Evolutionary conservation across 2,888 invertebrate species (phyloP), one percentile per base, ranked within the genome.

Genomic region (Tryphoninae sp.): DNA sequence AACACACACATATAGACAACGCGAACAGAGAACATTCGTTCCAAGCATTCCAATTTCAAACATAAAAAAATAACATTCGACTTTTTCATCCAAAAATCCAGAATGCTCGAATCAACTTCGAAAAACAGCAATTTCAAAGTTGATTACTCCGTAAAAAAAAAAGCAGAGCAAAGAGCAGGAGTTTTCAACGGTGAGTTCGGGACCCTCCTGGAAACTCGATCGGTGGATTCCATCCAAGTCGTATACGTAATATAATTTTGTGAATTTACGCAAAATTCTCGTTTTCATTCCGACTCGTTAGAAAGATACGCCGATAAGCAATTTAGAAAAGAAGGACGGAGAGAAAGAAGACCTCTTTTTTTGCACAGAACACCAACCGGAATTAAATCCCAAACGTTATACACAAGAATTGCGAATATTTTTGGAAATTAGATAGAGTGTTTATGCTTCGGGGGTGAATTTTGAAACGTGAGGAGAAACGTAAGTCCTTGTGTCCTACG

Each of bases 391-490:
- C 75, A 26, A 75, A 71, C 71, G 51, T 58, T 61, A 51, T 22
- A 33, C 33, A 33, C 33, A 33, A 33, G 2, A 65, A 76, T 79
- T 69, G 72, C 22, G 68, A 72, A 68, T 71, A 75, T 81, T 33
- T 33, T 82, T 67, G 55, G 75, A 79, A 79, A 77, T 82, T 79
- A 82, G 82, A 58, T 82, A 79, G 79, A 79, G 76, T 82, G 76
- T 82, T 82, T 82, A 82, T 82, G 82, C 69, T 58, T 33, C 9
- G 77, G 42, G 62, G 33, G 33, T 33, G 33, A 40, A 49, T 61
- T 33, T 61, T 19, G 58, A 51, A 61, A 55, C 51, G 45, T 40
- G 33, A 11, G 51, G 26, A 62, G 33, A 65, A 64, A 33, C 49
- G 49, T 51, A 26, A 71, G 61, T 33, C 62, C 67, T 68, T 72